These are phyloP conservation scores for Gallinago media DNA, from an alignment of 2,113 vertebrate species.

Conservation along the genomic window DNA sequence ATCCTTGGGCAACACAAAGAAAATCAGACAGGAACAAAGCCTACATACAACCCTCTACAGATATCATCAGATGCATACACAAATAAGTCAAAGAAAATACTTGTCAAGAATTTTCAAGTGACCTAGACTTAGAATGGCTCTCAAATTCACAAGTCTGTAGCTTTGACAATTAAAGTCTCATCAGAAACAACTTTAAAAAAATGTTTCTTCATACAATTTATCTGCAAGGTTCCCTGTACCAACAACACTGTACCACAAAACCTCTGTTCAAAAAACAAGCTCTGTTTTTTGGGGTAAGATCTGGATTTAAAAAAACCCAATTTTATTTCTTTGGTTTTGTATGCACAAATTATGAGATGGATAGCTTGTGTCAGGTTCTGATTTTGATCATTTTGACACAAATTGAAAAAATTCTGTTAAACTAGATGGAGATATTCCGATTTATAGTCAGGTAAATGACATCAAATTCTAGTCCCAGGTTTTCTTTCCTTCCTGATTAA, in stretches of 20 bases:
- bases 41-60: not conserved
- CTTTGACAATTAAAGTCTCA: not conserved
- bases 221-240: not conserved
- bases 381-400: conserved; percentile 38
- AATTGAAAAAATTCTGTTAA: conserved; percentile 58
- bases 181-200: not conserved
- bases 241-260: not conserved
- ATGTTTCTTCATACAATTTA: not conserved
- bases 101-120: not conserved
- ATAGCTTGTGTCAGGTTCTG: not conserved
- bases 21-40: not conserved
- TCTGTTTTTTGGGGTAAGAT: not conserved
- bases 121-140: not conserved
- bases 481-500: conserved; percentile 68
- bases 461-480: conserved; percentile 33
- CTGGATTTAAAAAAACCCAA: not conserved
- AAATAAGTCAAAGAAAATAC: not conserved
- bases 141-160: not conserved
- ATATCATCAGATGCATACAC: not conserved
- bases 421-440: not conserved
- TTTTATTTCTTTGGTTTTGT: not conserved
- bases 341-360: not conserved
- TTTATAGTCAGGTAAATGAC: conserved; percentile 54
- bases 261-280: not conserved
- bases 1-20: not conserved